These are phyloP conservation scores for Scaptomyza cyrtandrae DNA, from an alignment of 2,888 invertebrate species.

Conservation along the genomic window DNA sequence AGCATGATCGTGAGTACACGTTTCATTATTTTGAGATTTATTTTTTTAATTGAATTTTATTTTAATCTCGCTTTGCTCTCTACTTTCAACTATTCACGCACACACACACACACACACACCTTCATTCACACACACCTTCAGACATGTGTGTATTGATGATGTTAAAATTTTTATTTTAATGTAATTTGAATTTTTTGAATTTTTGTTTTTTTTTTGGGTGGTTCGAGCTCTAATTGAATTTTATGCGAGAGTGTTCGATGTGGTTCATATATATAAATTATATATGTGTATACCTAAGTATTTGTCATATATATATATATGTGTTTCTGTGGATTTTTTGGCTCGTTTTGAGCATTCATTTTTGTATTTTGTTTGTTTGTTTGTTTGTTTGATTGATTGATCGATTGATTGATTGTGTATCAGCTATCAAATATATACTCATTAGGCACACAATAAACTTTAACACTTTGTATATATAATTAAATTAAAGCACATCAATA, in stretches of 20 bases:
- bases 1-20: constrained; percentile 94
- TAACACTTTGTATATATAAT: constrained; percentile 54
- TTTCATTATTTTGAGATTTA: constrained; percentile 72
- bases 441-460: constrained; percentile 37
- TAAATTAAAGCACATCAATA: constrained; percentile 28
- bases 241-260: constrained; percentile 37
- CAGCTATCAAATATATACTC: constrained; percentile 32
- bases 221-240: constrained; percentile 49
- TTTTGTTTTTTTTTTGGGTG: constrained; percentile 36
- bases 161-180: constrained; percentile 72
- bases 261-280: constrained; percentile 3
- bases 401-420: constrained; percentile 50
- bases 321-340: constrained; percentile 38
- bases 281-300: constrained; percentile 28
- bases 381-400: constrained; percentile 46
- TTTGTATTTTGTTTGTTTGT: constrained; percentile 44
- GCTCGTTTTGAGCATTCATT: constrained; percentile 29
- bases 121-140: constrained; percentile 7
- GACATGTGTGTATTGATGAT: constrained; percentile 56
- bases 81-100: constrained; percentile 48
- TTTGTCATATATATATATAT: constrained; percentile 35
- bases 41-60: constrained; percentile 54
- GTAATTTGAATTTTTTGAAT: constrained; percentile 68
- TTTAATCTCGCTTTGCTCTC: constrained; percentile 55
- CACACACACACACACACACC: constrained; percentile 7